phyloP scores from a whole-genome alignment of 2,797 vertebrate genomes.

The Diglossa cyanea region DNA sequence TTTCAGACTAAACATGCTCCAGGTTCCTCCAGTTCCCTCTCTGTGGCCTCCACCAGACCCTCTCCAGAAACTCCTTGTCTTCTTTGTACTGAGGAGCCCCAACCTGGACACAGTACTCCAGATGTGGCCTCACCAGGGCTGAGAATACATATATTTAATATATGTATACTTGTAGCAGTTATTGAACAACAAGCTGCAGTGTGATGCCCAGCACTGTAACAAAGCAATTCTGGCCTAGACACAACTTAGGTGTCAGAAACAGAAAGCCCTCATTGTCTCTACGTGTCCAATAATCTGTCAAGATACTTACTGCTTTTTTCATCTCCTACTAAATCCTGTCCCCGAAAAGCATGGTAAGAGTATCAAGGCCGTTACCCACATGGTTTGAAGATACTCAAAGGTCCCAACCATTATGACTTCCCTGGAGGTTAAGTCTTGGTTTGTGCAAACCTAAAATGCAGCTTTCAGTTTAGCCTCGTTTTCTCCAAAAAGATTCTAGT shows the following conservation, averaged over 20 bases:
- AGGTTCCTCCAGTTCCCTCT: neutral
- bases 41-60: accelerated
- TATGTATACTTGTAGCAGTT: neutral
- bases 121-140: neutral
- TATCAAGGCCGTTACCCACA: neutral
- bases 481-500: neutral
- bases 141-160: neutral
- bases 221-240: neutral
- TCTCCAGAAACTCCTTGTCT: neutral
- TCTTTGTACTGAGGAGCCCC: neutral
- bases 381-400: neutral
- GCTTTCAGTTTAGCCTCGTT: neutral
- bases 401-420: neutral
- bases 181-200: neutral
- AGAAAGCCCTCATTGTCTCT: neutral
- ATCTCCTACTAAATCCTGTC: neutral
- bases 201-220: neutral
- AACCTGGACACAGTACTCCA: neutral
- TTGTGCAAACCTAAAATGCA: neutral
- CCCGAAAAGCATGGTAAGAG: neutral
- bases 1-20: neutral
- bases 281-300: neutral
- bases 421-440: neutral
- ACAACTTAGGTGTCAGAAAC: neutral
- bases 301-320: neutral